Conservation (phyloP, 2,888 invertebrate species). For the Yponomeuta malinellus region DNA sequence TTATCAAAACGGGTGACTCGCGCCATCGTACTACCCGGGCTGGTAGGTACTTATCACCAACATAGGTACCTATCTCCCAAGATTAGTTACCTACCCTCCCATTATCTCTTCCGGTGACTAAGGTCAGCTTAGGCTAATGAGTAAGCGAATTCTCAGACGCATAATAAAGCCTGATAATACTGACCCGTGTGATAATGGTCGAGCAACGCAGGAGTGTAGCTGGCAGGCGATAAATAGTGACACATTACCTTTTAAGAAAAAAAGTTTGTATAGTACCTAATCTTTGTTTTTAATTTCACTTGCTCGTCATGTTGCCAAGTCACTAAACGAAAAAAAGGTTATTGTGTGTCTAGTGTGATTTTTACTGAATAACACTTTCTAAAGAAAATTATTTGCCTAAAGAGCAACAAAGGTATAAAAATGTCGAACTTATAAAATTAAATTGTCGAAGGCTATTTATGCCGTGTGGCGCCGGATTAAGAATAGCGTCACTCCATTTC, state of each 20-base stretch:
- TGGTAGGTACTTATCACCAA: too few species aligned
- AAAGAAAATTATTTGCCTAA: too few species aligned
- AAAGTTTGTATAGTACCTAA: background rate
- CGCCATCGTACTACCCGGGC: too few species aligned
- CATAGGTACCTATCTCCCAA: too few species aligned
- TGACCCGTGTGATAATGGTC: slow-evolving; percentile 8
- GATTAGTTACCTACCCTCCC: background rate
- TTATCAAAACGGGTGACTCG: too few species aligned
- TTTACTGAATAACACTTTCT: background rate
- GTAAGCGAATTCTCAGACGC: slow-evolving; percentile 20
- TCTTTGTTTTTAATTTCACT: background rate
- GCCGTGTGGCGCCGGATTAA: too few species aligned
- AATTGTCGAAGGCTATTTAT: too few species aligned
- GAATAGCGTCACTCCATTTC: too few species aligned
- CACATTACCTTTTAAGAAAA: background rate
- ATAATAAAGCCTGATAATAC: slow-evolving; percentile 6
- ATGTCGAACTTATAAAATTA: too few species aligned
- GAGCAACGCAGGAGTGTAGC: background rate
- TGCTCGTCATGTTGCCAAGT: background rate
- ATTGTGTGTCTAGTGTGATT: background rate
- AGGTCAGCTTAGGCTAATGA: slow-evolving; percentile 23
- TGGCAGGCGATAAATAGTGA: background rate
- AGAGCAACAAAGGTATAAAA: too few species aligned
- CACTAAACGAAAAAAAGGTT: background rate
- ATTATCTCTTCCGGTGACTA: slow-evolving; percentile 30